A percentile compares a stretch with the other conserved stretches of the same genome.
phyloP scores from a whole-genome alignment of 2,888 invertebrate species.

The Lagria hirta region DNA sequence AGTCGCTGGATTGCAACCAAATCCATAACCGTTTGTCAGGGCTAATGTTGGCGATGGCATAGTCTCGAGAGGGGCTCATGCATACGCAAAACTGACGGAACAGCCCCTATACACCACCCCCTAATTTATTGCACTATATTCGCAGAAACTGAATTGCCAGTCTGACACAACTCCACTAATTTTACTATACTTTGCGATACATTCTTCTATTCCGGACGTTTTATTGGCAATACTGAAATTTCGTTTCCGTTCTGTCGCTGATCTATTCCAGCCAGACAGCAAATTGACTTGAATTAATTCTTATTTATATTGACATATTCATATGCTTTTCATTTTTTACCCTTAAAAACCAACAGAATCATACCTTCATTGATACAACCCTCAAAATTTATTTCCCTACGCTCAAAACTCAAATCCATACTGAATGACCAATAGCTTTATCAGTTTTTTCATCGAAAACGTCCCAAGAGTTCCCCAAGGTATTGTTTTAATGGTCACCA shows the following conservation, averaged over 20 bases:
- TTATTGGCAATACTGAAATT: constrained; percentile 48
- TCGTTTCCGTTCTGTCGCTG: constrained; percentile 39
- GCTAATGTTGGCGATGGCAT: constrained; percentile 44
- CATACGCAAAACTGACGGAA: constrained; percentile 34
- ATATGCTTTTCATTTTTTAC: too few species aligned
- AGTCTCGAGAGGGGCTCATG: constrained; percentile 40
- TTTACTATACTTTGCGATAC: constrained; percentile 38
- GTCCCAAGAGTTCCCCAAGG: too few species aligned
- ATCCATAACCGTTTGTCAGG: constrained; percentile 55
- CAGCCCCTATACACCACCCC: constrained; percentile 27
- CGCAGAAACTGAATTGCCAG: constrained; percentile 37
- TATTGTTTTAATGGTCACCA: too few species aligned
- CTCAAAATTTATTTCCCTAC: too few species aligned
- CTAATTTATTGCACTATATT: constrained; percentile 47
- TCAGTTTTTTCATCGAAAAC: too few species aligned
- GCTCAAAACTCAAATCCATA: too few species aligned
- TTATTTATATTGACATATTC: constrained; percentile 29
- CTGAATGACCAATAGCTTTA: too few species aligned
- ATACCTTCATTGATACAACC: too few species aligned
- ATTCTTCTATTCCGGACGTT: constrained; percentile 41
- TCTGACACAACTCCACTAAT: constrained; percentile 42
- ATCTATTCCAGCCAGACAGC: constrained; percentile 44
- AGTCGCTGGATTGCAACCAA: constrained; percentile 56
- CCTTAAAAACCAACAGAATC: too few species aligned
- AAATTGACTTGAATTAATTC: constrained; percentile 43